A percentile compares a stretch with the other conserved stretches of the same genome.
Conservation (phyloP, 64 coral and sea anemone genomes). For the Cladopsammia gracilis region DNA sequence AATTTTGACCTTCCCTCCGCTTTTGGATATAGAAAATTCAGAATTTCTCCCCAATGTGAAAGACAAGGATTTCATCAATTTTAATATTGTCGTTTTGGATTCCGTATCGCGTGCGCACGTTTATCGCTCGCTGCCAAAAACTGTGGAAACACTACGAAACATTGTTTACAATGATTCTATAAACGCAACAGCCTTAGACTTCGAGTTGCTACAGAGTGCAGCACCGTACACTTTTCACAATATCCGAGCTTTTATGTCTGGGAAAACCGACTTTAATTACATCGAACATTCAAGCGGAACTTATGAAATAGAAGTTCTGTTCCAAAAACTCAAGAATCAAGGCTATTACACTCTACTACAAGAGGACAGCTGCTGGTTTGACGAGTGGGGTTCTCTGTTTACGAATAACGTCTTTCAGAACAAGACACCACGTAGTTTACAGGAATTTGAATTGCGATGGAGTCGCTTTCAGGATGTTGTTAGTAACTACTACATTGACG, state of each 20-base stretch:
- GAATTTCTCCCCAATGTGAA: slow-evolving; percentile 23
- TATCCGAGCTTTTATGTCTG: slow-evolving; percentile 81
- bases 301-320: slow-evolving; percentile 81
- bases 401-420: slow-evolving; percentile 85
- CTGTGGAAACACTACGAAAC: slow-evolving; percentile 68
- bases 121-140: slow-evolving; percentile 87
- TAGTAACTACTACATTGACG: slow-evolving; percentile 71
- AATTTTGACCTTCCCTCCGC: slow-evolving; percentile 64
- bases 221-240: slow-evolving; percentile 90
- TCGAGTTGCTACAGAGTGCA: slow-evolving; percentile 86
- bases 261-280: slow-evolving; percentile 81
- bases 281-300: slow-evolving; percentile 75
- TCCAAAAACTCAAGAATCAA: slow-evolving; percentile 72
- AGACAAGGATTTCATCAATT: slow-evolving; percentile 63
- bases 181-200: slow-evolving; percentile 80
- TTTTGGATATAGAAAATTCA: slow-evolving; percentile 20
- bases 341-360: slow-evolving; percentile 90
- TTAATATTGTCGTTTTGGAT: slow-evolving; percentile 88
- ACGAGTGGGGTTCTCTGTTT: slow-evolving; percentile 90
- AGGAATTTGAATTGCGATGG: slow-evolving; percentile 67
- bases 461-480: slow-evolving; percentile 62
- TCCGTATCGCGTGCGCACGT: slow-evolving; percentile 89
- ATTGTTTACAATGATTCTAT: slow-evolving; percentile 74
- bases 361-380: slow-evolving; percentile 96
- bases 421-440: slow-evolving; percentile 22